A percentile compares a stretch with the other conserved stretches of the same genome.
Evolutionary conservation across 2,113 vertebrate genomes (phyloP).

Genomic region (Scalopus aquaticus): DNA sequence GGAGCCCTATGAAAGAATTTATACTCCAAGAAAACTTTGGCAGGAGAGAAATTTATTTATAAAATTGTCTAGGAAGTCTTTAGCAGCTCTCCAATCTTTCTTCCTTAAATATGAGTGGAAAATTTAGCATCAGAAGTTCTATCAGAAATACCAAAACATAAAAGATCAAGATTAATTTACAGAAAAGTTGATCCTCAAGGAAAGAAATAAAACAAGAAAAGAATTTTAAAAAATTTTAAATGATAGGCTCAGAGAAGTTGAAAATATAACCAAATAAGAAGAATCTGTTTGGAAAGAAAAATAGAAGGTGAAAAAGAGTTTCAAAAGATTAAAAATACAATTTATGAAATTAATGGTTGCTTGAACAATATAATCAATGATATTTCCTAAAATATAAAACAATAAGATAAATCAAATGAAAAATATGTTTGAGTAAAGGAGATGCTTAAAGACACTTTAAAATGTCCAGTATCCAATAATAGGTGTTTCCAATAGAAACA

Average conservation of each 20-base stretch:
- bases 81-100: background rate
- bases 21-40: background rate
- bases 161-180: background rate
- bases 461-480: background rate
- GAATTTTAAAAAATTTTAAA: background rate
- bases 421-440: background rate
- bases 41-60: background rate
- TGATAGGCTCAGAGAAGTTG: background rate
- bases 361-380: background rate
- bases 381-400: background rate
- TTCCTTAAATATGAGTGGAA: background rate
- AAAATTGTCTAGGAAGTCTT: background rate
- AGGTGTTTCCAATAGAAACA: background rate
- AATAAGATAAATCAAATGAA: background rate
- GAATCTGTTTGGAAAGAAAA: constrained; percentile 6
- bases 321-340: background rate
- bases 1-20: background rate
- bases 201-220: constrained; percentile 10
- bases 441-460: background rate
- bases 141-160: background rate
- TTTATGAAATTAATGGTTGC: background rate
- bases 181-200: background rate
- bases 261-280: constrained; percentile 14
- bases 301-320: background rate
- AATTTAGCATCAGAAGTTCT: background rate